These are phyloP conservation scores for Phymastichus coffea DNA, from an alignment of 1,140 invertebrate genomes.

Conservation along the genomic window DNA sequence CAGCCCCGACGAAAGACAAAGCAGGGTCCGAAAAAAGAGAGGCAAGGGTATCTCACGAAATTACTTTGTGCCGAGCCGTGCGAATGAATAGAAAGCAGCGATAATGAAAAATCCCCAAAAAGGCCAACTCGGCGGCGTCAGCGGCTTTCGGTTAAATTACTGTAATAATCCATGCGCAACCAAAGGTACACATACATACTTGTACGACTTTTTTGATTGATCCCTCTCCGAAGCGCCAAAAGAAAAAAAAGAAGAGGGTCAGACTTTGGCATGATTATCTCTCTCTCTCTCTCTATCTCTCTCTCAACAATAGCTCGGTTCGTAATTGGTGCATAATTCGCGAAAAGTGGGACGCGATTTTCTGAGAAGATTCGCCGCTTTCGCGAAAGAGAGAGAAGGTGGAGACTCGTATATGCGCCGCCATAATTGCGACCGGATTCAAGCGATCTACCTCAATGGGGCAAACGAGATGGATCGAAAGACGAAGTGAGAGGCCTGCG, in stretches of 20 bases:
- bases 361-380: not conserved
- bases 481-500: not conserved
- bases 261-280: no score
- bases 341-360: slow-evolving; percentile 19
- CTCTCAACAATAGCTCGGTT: slow-evolving; percentile 36
- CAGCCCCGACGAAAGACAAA: not conserved
- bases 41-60: no score
- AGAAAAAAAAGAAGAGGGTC: no score
- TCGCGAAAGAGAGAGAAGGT: not conserved
- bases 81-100: slow-evolving; percentile 18
- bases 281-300: no score
- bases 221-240: no score
- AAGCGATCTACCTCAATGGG: not conserved
- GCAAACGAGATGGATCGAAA: slow-evolving; percentile 17
- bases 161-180: slow-evolving; percentile 49
- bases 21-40: not conserved
- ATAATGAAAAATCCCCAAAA: slow-evolving; percentile 20
- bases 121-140: not conserved
- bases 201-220: no score
- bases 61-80: slow-evolving; percentile 1
- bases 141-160: slow-evolving; percentile 47
- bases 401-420: slow-evolving; percentile 7
- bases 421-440: slow-evolving; percentile 15
- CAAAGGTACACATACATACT: no score
- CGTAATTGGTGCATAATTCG: not conserved